These are phyloP conservation scores for Lasioglossum leucozonium DNA, from an alignment of 2,888 invertebrate genomes.

Conservation along the genomic window DNA sequence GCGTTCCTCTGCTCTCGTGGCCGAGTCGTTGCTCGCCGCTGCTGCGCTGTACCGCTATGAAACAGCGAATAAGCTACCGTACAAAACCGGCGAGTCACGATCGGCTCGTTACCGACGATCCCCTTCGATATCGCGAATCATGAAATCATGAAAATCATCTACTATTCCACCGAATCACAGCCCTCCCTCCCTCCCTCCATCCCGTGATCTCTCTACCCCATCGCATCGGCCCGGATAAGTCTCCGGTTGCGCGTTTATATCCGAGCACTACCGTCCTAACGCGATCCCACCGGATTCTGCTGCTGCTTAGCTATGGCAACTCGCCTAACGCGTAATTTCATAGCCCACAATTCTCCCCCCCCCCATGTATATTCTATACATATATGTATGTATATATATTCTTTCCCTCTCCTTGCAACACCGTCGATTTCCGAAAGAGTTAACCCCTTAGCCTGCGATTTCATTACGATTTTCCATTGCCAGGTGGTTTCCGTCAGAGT, in stretches of 20 bases:
- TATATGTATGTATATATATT: not conserved
- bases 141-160: conserved; percentile 76
- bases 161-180: conserved; percentile 26
- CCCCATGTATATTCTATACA: not conserved
- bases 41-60: conserved; percentile 5
- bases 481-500: not conserved
- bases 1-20: conserved; percentile 25
- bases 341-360: not conserved
- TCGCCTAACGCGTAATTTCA: not conserved
- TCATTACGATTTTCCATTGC: not conserved
- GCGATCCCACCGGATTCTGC: not conserved
- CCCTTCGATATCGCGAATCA: conserved; percentile 75
- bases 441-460: not conserved
- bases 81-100: conserved; percentile 81
- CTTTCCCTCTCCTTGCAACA: not conserved
- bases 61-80: conserved; percentile 80
- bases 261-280: not conserved
- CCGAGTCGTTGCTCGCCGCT: conserved; percentile 24
- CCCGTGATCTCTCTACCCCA: not conserved
- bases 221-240: conserved; percentile 5
- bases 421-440: not conserved
- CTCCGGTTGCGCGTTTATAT: not conserved
- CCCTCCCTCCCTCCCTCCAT: conserved; percentile 2
- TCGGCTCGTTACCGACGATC: conserved; percentile 80
- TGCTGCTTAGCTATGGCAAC: not conserved